Conservation (phyloP, 2,113 vertebrate genomes). For the Aphyosemion australe region DNA sequence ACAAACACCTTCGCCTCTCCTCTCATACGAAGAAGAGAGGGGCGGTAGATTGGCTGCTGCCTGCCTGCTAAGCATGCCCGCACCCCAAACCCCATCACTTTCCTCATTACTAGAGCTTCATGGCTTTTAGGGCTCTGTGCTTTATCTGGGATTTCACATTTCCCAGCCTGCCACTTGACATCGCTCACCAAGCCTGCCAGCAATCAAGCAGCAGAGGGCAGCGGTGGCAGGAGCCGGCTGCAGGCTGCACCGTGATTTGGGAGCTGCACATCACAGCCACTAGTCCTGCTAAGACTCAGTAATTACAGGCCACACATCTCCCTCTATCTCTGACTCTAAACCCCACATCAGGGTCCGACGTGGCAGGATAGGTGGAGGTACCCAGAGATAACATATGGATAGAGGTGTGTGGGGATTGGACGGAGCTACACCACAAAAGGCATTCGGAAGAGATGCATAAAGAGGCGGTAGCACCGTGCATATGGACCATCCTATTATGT, state of each 20-base stretch:
- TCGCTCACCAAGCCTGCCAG: constrained; percentile 68
- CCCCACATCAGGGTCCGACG: constrained; percentile 57
- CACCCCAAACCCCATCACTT: constrained; percentile 73
- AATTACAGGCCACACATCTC: constrained; percentile 75
- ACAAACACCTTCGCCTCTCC: constrained; percentile 62
- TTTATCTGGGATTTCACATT: constrained; percentile 82
- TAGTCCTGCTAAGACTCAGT: constrained; percentile 64
- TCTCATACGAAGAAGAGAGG: constrained; percentile 36
- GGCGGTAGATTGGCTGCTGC: constrained; percentile 38
- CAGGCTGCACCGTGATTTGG: constrained; percentile 74
- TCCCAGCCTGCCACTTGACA: constrained; percentile 74
- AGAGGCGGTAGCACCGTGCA: constrained; percentile 19
- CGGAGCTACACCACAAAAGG: constrained; percentile 47
- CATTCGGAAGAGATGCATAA: constrained; percentile 34
- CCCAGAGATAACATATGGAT: constrained; percentile 13
- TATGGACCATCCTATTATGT: constrained; percentile 27
- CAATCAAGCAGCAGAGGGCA: constrained; percentile 69
- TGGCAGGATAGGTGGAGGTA: constrained; percentile 53
- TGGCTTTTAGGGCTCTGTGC: constrained; percentile 73
- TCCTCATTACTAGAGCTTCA: constrained; percentile 77
- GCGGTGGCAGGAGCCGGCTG: constrained; percentile 25
- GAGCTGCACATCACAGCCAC: constrained; percentile 69
- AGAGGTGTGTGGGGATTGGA: constrained; percentile 39
- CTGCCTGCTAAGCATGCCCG: constrained; percentile 65
- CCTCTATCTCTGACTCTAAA: constrained; percentile 41